Evolutionary conservation across 2,888 invertebrate species (phyloP).

Genomic region (Asteroscopus sphinx): DNA sequence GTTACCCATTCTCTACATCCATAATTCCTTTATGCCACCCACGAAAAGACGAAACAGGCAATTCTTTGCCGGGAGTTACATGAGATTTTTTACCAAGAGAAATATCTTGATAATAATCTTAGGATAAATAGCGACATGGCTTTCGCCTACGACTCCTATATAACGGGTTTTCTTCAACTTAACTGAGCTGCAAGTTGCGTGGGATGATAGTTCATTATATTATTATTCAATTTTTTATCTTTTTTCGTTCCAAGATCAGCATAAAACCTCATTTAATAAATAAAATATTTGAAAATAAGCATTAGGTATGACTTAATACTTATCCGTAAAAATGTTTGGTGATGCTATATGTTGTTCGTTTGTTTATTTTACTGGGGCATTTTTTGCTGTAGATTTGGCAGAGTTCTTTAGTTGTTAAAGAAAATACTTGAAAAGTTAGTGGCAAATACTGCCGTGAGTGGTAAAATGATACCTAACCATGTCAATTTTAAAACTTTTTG

Average conservation of each 20-base stretch:
- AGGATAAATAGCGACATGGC: slow-evolving; percentile 34
- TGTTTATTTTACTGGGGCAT: too few species aligned
- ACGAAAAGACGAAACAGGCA: too few species aligned
- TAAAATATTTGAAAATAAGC: slow-evolving; percentile 31
- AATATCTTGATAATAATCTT: slow-evolving; percentile 39
- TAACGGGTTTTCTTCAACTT: slow-evolving; percentile 39
- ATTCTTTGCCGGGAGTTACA: too few species aligned
- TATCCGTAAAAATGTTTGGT: neutral
- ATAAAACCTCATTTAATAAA: slow-evolving; percentile 22
- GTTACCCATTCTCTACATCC: too few species aligned
- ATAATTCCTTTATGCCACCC: too few species aligned
- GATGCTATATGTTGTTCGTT: neutral
- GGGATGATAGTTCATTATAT: slow-evolving; percentile 37
- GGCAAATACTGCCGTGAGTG: too few species aligned
- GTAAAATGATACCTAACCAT: too few species aligned
- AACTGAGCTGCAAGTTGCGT: slow-evolving; percentile 31
- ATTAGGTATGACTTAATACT: neutral
- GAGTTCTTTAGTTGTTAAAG: too few species aligned
- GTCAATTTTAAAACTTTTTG: too few species aligned
- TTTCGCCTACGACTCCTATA: slow-evolving; percentile 49
- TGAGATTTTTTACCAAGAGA: slow-evolving; percentile 9
- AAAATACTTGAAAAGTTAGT: too few species aligned
- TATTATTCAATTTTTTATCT: slow-evolving; percentile 9
- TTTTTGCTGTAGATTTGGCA: neutral
- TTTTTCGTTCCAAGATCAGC: slow-evolving; percentile 9